Evolutionary conservation across 2,797 vertebrate genomes (phyloP).

Genomic region (Enteromius mattozi): DNA sequence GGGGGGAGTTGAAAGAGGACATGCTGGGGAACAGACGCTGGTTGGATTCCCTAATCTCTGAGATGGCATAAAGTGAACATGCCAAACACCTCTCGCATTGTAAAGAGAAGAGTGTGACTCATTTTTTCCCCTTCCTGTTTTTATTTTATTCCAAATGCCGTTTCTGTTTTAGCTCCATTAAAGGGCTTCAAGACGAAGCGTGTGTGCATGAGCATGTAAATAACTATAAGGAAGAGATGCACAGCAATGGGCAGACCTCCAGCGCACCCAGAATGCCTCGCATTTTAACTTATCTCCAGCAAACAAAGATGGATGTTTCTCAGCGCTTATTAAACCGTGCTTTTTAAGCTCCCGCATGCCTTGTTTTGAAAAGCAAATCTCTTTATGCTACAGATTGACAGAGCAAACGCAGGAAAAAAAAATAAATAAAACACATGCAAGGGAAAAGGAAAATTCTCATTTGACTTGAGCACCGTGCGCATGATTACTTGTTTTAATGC

Average conservation of each 20-base stretch:
- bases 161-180: conserved; percentile 28
- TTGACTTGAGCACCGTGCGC: conserved; percentile 78
- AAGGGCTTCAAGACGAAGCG: conserved; percentile 46
- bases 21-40: conserved; percentile 72
- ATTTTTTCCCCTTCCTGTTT: conserved; percentile 70
- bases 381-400: conserved; percentile 80
- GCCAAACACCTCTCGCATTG: conserved; percentile 79
- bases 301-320: conserved; percentile 84
- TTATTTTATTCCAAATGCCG: conserved; percentile 49
- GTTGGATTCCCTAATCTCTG: conserved; percentile 81
- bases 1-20: conserved; percentile 78
- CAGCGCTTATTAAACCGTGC: conserved; percentile 82
- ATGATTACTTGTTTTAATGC: conserved; percentile 81
- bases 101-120: conserved; percentile 71
- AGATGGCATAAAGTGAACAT: conserved; percentile 82
- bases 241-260: conserved; percentile 76
- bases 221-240: conserved; percentile 69
- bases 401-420: conserved; percentile 50
- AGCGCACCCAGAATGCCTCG: conserved; percentile 75
- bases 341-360: conserved; percentile 74
- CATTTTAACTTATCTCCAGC: conserved; percentile 80
- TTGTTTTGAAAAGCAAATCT: conserved; percentile 75
- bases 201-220: conserved; percentile 64
- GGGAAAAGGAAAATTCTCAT: conserved; percentile 81
- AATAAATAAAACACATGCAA: conserved; percentile 45